Conservation (phyloP, 2,797 vertebrate genomes). For the Dendrocincla fuliginosa region DNA sequence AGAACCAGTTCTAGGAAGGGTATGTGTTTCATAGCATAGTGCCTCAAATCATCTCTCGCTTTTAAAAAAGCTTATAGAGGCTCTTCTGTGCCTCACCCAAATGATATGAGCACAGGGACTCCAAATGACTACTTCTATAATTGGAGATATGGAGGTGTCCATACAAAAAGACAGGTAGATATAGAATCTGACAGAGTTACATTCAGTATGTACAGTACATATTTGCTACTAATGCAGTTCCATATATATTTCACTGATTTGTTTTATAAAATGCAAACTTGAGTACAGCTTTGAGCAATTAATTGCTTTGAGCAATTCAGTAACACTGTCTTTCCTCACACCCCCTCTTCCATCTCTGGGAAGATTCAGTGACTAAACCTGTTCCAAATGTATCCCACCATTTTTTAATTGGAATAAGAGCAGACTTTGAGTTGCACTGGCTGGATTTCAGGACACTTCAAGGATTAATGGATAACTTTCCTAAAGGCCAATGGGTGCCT, state of each 20-base stretch:
- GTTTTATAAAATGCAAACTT: background rate
- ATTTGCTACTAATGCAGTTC: background rate
- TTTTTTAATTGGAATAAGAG: background rate
- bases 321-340: background rate
- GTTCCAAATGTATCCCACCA: background rate
- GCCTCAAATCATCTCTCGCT: background rate
- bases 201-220: background rate
- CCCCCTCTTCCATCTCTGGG: background rate
- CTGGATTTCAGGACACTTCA: background rate
- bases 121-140: background rate
- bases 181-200: background rate
- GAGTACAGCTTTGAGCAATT: background rate
- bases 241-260: background rate
- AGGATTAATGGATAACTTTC: background rate
- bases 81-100: background rate
- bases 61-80: background rate
- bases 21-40: background rate
- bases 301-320: background rate
- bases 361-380: background rate
- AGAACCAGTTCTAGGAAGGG: background rate
- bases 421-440: background rate
- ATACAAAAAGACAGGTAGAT: background rate
- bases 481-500: background rate
- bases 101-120: background rate
- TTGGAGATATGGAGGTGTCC: background rate